Percentiles rank a stretch among this genome's conserved stretches.
Evolutionary conservation across 2,113 vertebrate species (phyloP).

Genomic region (Centropus unirufus): DNA sequence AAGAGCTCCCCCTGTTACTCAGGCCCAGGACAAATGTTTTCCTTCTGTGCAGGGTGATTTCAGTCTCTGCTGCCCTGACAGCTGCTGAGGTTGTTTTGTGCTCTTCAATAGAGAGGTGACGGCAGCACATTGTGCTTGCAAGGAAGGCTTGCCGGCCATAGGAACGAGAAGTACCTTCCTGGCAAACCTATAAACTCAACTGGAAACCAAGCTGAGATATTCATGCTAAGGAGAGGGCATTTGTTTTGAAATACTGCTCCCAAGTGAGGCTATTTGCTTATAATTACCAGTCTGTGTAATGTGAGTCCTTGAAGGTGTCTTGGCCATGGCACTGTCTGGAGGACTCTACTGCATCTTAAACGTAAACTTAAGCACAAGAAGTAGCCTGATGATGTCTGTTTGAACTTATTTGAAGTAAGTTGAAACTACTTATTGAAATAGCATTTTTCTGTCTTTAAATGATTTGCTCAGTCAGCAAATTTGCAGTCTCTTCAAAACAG

Average conservation of each 20-base stretch:
- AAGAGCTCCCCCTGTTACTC: not conserved
- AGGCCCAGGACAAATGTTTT: not conserved
- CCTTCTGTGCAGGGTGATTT: not conserved
- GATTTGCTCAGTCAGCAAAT: not conserved
- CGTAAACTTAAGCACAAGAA: not conserved
- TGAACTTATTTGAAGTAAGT: not conserved
- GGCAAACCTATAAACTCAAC: not conserved
- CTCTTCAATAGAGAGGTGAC: not conserved
- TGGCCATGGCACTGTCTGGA: not conserved
- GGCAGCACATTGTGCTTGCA: not conserved
- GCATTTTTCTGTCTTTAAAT: not conserved
- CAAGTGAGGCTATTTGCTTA: not conserved
- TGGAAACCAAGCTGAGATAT: not conserved
- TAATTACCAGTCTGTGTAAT: not conserved
- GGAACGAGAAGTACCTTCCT: not conserved
- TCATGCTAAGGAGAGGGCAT: not conserved
- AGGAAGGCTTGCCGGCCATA: not conserved
- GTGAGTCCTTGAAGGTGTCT: not conserved
- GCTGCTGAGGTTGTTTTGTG: not conserved
- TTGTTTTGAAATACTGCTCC: not conserved
- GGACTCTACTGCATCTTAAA: not conserved
- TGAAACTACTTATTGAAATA: not conserved
- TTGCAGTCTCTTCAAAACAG: not conserved
- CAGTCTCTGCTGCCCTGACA: not conserved
- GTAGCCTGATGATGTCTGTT: not conserved